These are phyloP conservation scores for Pseudomyrmex pallidus DNA, from an alignment of 1,140 invertebrate genomes.

Conservation along the genomic window DNA sequence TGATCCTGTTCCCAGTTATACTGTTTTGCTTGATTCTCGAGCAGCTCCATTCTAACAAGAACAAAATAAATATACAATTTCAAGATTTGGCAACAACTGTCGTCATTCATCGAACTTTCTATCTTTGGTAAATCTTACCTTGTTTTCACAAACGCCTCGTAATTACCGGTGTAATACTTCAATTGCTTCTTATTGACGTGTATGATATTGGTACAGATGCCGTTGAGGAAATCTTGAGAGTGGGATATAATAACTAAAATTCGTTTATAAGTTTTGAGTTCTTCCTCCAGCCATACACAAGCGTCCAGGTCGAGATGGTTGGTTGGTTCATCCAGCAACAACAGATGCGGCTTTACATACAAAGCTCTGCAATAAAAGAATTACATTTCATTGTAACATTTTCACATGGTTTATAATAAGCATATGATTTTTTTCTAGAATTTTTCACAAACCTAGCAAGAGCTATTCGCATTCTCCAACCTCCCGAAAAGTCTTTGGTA, in stretches of 20 bases:
- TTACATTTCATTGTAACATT: not conserved
- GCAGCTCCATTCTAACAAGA: slow-evolving; percentile 91
- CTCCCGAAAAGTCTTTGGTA: slow-evolving; percentile 98
- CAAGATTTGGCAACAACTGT: not conserved
- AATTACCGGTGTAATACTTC: slow-evolving; percentile 98
- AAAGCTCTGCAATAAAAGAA: slow-evolving; percentile 87
- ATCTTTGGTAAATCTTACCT: slow-evolving; percentile 71
- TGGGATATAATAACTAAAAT: slow-evolving; percentile 99
- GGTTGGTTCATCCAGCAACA: slow-evolving; percentile 98
- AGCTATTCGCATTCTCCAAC: slow-evolving; percentile 99
- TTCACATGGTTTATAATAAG: not conserved
- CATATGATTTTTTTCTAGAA: not conserved
- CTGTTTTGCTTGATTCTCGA: slow-evolving; percentile 99
- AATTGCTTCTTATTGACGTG: slow-evolving; percentile 97
- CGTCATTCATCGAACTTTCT: not conserved
- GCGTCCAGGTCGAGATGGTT: slow-evolving; percentile 99
- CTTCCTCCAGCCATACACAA: slow-evolving; percentile 99
- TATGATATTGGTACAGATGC: slow-evolving; percentile 99
- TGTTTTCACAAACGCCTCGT: slow-evolving; percentile 95
- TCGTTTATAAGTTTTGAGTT: slow-evolving; percentile 97
- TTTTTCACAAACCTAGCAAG: slow-evolving; percentile 89
- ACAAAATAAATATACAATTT: not conserved
- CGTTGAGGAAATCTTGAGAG: slow-evolving; percentile 99
- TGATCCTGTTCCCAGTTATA: slow-evolving; percentile 99
- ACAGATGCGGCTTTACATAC: slow-evolving; percentile 96